A percentile compares a stretch with the other conserved stretches of the same genome.
Evolutionary conservation across 30 jellyfish, hydroid and myxozoan species (phyloP).

Genomic region (Hydractinia echinata): DNA sequence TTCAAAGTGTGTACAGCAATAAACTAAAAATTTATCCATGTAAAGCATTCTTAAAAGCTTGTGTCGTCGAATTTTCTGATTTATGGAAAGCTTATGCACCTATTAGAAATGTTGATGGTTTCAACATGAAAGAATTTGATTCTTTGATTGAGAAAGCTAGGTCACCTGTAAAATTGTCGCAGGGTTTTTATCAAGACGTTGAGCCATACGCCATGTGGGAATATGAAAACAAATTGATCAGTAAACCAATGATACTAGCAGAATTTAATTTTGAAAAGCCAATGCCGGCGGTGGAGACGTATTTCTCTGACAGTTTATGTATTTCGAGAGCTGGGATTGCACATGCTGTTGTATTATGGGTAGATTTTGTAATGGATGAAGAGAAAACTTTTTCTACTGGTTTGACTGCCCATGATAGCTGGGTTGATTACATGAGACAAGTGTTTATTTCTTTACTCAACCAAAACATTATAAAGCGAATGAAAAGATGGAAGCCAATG

Average conservation of each 20-base stretch:
- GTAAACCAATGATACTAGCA: constrained; percentile 2
- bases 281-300: not conserved
- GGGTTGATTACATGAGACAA: constrained; percentile 69
- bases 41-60: constrained; percentile 15
- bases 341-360: constrained; percentile 73
- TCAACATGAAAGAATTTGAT: constrained; percentile 50
- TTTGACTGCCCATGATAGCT: not conserved
- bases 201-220: constrained; percentile 84
- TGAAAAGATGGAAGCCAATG: not conserved
- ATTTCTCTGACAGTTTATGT: not conserved
- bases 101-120: constrained; percentile 34
- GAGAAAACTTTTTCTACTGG: constrained; percentile 57
- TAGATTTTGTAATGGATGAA: constrained; percentile 53
- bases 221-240: constrained; percentile 34
- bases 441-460: constrained; percentile 31
- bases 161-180: constrained; percentile 27
- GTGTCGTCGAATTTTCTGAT: constrained; percentile 48
- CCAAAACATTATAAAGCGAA: not conserved
- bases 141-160: constrained; percentile 46
- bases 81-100: constrained; percentile 62
- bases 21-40: not conserved
- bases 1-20: not conserved
- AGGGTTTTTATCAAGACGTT: constrained; percentile 36
- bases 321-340: constrained; percentile 37
- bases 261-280: not conserved